These are phyloP conservation scores for Mercenaria mercenaria DNA, from an alignment of 1,140 invertebrate genomes.

Conservation along the genomic window DNA sequence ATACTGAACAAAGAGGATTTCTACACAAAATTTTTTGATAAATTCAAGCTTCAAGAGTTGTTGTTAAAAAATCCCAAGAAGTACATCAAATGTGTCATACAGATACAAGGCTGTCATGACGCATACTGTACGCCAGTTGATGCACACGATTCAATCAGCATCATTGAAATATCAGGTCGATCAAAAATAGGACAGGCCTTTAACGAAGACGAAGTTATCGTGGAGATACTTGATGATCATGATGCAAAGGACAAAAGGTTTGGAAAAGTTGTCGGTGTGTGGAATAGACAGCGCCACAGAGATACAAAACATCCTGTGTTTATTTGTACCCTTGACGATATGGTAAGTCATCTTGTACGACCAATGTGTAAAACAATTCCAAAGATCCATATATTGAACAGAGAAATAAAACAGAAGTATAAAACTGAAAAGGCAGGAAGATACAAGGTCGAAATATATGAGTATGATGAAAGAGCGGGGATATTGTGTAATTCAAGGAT, in stretches of 20 bases:
- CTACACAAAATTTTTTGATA: not conserved
- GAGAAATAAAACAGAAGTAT: slow-evolving; percentile 44
- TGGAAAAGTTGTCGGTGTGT: slow-evolving; percentile 77
- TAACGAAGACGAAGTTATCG: slow-evolving; percentile 80
- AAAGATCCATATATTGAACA: slow-evolving; percentile 74
- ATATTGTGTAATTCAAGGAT: slow-evolving; percentile 19
- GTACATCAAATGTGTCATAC: slow-evolving; percentile 25
- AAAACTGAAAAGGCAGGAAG: slow-evolving; percentile 2
- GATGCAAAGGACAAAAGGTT: slow-evolving; percentile 48
- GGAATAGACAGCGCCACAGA: slow-evolving; percentile 65
- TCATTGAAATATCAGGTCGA: slow-evolving; percentile 52
- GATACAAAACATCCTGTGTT: slow-evolving; percentile 69
- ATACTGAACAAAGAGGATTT: not conserved
- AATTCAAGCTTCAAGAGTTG: not conserved
- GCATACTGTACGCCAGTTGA: slow-evolving; percentile 25
- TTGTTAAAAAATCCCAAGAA: slow-evolving; percentile 4
- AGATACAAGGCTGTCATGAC: slow-evolving; percentile 24
- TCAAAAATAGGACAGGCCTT: slow-evolving; percentile 74
- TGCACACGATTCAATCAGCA: not conserved
- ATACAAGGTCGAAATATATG: slow-evolving; percentile 69
- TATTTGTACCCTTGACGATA: slow-evolving; percentile 72
- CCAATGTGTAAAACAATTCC: slow-evolving; percentile 77
- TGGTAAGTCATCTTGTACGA: slow-evolving; percentile 73
- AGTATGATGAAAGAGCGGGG: slow-evolving; percentile 28
- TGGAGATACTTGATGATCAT: slow-evolving; percentile 72